Conservation (phyloP, 2,113 vertebrate species). For the Mastomys natalensis region DNA sequence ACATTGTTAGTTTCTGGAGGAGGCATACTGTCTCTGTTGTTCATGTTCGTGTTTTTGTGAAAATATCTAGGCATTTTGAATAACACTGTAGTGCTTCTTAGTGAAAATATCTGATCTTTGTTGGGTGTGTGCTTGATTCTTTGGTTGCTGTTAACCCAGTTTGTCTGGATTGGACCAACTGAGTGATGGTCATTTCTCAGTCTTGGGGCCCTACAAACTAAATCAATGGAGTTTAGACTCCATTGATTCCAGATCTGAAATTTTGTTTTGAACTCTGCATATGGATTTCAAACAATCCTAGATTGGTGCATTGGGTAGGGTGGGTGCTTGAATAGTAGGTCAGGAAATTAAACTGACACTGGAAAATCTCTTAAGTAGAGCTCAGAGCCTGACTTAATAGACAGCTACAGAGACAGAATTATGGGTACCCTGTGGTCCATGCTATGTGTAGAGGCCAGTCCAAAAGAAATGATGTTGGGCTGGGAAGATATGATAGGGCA, state of each 20-base stretch:
- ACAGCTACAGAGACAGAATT: background rate
- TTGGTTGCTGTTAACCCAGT: background rate
- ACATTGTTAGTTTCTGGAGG: background rate
- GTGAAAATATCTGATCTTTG: background rate
- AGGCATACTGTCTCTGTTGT: background rate
- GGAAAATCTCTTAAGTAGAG: background rate
- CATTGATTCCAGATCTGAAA: background rate
- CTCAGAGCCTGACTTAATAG: background rate
- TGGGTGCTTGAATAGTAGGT: background rate
- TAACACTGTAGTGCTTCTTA: background rate
- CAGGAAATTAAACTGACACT: background rate
- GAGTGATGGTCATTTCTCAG: background rate
- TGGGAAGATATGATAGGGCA: background rate
- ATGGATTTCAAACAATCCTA: background rate
- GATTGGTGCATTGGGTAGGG: background rate
- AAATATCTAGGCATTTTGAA: background rate
- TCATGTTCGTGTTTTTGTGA: background rate
- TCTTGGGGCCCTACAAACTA: background rate
- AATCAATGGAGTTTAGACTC: background rate
- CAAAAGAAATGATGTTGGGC: no score
- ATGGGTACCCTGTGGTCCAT: background rate
- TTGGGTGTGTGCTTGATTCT: background rate
- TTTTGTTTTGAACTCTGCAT: background rate
- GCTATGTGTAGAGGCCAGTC: background rate
- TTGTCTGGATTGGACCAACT: background rate